Evolutionary conservation across 2,113 vertebrate genomes (phyloP).

Genomic region (Epinephelus moara): DNA sequence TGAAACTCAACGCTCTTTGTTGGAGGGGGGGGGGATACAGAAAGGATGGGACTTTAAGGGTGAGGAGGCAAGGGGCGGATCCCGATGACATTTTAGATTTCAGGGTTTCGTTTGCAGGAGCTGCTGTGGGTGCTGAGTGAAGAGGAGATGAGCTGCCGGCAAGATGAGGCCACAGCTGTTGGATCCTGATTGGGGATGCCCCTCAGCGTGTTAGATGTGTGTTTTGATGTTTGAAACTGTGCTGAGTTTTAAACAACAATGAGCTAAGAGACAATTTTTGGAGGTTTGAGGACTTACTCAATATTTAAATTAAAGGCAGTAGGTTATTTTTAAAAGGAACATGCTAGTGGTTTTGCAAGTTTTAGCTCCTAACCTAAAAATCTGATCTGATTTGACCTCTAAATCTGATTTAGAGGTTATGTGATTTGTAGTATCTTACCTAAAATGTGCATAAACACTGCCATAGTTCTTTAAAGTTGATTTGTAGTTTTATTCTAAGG

Average conservation of each 20-base stretch:
- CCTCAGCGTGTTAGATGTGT: background rate
- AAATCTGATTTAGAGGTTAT: background rate
- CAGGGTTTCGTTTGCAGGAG: slow-evolving; percentile 65
- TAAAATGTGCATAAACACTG: background rate
- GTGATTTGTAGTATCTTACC: background rate
- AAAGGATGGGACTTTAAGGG: slow-evolving; percentile 45
- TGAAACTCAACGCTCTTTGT: slow-evolving; percentile 58
- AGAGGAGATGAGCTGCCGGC: slow-evolving; percentile 68
- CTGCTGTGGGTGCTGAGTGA: slow-evolving; percentile 67
- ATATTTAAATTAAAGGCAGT: no score
- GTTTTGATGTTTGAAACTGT: background rate
- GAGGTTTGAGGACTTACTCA: background rate
- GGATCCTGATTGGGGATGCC: slow-evolving; percentile 35
- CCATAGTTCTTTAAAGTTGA: background rate
- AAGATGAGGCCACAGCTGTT: slow-evolving; percentile 38
- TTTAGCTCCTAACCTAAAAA: background rate
- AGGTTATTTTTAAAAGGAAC: background rate
- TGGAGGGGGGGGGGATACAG: background rate
- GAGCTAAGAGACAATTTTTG: background rate
- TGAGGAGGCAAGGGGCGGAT: slow-evolving; percentile 40
- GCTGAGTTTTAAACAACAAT: background rate
- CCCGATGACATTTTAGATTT: slow-evolving; percentile 68
- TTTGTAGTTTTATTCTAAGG: background rate
- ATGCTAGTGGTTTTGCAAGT: background rate
- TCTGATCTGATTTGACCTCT: no score